A percentile compares a stretch with the other conserved stretches of the same genome.
Conservation (phyloP, 2,888 invertebrate genomes). For the Agonum fuliginosum region DNA sequence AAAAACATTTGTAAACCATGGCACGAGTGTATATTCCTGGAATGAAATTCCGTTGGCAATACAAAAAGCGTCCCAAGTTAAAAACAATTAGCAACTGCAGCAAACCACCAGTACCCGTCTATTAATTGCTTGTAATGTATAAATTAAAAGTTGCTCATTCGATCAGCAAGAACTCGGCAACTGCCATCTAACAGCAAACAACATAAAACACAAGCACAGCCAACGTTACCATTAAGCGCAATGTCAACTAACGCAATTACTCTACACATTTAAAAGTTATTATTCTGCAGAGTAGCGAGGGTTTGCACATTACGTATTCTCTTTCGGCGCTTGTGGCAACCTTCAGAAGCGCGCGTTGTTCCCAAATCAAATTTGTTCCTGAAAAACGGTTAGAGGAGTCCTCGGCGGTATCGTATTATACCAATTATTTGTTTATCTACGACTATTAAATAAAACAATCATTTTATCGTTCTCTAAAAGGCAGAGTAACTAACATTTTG, state of each 20-base stretch:
- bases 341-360: constrained; percentile 19
- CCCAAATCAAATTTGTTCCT: constrained; percentile 29
- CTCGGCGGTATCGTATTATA: too few species aligned
- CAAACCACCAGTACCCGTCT: constrained; percentile 3
- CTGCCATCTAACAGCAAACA: constrained; percentile 36
- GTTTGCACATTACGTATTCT: constrained; percentile 34
- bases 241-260: constrained; percentile 43
- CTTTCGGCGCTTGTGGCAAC: constrained; percentile 6
- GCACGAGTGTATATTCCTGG: background rate
- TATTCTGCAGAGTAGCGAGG: constrained; percentile 29
- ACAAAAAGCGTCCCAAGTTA: constrained; percentile 2
- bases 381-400: constrained; percentile 16
- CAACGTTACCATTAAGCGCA: constrained; percentile 1
- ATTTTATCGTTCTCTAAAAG: too few species aligned
- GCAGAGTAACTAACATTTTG: too few species aligned
- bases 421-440: too few species aligned
- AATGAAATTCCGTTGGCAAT: background rate
- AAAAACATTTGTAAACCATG: too few species aligned
- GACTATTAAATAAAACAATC: too few species aligned
- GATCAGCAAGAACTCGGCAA: constrained; percentile 26
- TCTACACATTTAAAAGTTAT: constrained; percentile 46
- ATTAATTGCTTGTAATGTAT: constrained; percentile 40
- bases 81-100: constrained; percentile 31
- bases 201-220: constrained; percentile 19
- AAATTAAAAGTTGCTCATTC: constrained; percentile 40